Evolutionary conservation across 1,140 invertebrate genomes (phyloP).

Genomic region (Hycleus cichorii): DNA sequence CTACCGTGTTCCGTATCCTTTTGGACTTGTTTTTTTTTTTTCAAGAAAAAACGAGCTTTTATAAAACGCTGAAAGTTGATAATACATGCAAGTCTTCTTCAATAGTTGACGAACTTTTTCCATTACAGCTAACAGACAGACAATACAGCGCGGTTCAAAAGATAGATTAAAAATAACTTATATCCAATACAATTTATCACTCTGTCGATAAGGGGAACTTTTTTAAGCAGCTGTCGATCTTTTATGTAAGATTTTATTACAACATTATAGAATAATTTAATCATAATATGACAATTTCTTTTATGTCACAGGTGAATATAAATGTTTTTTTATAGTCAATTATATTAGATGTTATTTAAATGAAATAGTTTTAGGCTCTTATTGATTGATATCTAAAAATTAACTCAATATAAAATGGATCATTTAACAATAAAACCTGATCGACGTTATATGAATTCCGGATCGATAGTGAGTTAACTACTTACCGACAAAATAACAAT

Average conservation of each 20-base stretch:
- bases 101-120: slow-evolving; percentile 35
- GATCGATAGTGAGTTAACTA: slow-evolving; percentile 30
- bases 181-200: slow-evolving; percentile 31
- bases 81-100: slow-evolving; percentile 32
- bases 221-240: no score
- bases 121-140: slow-evolving; percentile 34
- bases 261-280: no score
- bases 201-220: slow-evolving; percentile 16
- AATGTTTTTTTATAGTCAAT: no score
- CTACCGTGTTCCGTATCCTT: slow-evolving; percentile 9
- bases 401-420: no score
- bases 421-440: no score
- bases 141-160: slow-evolving; percentile 29
- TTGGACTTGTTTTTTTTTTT: slow-evolving; percentile 1
- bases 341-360: no score
- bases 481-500: slow-evolving; percentile 32
- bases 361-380: no score
- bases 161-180: slow-evolving; percentile 29
- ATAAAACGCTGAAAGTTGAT: slow-evolving; percentile 28
- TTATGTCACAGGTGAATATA: no score
- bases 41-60: slow-evolving; percentile 16
- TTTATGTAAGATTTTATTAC: no score
- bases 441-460: slow-evolving; percentile 6
- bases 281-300: no score
- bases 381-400: no score